These are phyloP conservation scores for Cairina moschata DNA, from an alignment of 2,113 vertebrate genomes.

Conservation along the genomic window DNA sequence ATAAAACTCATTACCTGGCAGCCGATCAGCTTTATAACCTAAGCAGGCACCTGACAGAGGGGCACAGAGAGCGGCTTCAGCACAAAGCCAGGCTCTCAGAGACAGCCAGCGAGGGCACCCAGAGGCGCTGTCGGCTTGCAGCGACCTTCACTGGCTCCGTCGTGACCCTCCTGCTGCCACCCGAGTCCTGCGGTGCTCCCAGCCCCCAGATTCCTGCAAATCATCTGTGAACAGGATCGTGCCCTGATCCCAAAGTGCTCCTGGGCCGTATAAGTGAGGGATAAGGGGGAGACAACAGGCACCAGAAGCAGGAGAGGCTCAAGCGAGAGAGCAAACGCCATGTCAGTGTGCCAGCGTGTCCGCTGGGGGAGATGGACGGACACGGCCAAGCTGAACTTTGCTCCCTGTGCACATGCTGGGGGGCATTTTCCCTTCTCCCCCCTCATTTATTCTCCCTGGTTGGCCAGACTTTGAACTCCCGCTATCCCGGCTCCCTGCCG, in stretches of 20 bases:
- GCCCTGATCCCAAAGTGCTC: neutral
- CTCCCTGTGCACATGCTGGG: neutral
- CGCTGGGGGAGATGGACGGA: neutral
- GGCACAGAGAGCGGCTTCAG: slow-evolving; percentile 37
- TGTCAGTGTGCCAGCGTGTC: neutral
- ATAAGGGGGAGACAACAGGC: neutral
- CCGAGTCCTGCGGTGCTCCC: neutral
- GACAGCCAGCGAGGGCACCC: neutral
- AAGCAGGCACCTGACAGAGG: slow-evolving; percentile 58
- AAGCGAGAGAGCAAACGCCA: accelerated
- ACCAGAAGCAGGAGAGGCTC: neutral
- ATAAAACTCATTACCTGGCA: slow-evolving; percentile 72
- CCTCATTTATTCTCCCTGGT: neutral
- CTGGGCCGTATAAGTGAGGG: neutral
- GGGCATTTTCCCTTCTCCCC: neutral
- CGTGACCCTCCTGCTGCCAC: neutral
- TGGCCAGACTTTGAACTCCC: neutral
- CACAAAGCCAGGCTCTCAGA: neutral
- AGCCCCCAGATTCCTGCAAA: neutral
- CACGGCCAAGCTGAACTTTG: neutral
- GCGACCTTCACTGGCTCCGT: neutral
- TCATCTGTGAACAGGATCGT: accelerated
- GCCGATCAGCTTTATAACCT: slow-evolving; percentile 45
- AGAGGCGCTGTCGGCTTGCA: neutral
- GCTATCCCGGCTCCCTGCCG: accelerated